Evolutionary conservation across 2,888 invertebrate species (phyloP), one percentile per base, ranked within the genome.

Genomic region (Ectobius pallidus): DNA sequence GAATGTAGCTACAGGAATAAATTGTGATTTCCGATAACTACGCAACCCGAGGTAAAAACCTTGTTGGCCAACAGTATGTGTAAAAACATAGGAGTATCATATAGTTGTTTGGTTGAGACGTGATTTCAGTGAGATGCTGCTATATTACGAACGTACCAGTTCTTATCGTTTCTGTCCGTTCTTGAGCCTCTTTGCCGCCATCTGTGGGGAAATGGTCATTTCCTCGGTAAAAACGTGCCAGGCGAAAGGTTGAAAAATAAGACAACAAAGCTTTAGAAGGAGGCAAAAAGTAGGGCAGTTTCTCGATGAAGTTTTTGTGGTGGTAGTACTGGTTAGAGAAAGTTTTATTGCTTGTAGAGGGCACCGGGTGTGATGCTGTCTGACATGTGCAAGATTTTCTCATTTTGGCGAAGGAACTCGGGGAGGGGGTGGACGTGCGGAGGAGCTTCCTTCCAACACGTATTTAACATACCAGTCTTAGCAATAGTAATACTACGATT

Each of bases 331-430:
- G 20, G 63, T 39, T 34, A 18, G 63, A 55, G 68, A 69, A 72
- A 72, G 72, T 72, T 72, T 72, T 72, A 72, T 72, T 72, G 72
- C 68, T 62, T 69, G 69, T 69, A 42, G 63, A 63, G 42, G 9
- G 42, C 63, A 42, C 63, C 63, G 63, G 63, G 34, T 63, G 62
- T 62, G 62, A 22, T 42, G 42, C 63, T 22, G 6, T 25, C 14
- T 42, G 63, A 42, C 63, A 42, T 63, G 22, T n/a, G 20, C 14
- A 63, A 42, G 63, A 63, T 63, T 63, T 63, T 63, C 63, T 63
- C 63, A 63, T 63, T 63, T 63, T 63, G 63, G 42, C 42, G 22
- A 52, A 52, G 52, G 25, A 22, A 42, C 42, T 42, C 6, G 4
- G 9, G 34, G 22, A 9, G 58, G 30, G 25, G 63, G 16, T n/a